A percentile compares a stretch with the other conserved stretches of the same genome.
phyloP scores from a whole-genome alignment of 2,113 vertebrate genomes.

The Gavialis gangeticus region DNA sequence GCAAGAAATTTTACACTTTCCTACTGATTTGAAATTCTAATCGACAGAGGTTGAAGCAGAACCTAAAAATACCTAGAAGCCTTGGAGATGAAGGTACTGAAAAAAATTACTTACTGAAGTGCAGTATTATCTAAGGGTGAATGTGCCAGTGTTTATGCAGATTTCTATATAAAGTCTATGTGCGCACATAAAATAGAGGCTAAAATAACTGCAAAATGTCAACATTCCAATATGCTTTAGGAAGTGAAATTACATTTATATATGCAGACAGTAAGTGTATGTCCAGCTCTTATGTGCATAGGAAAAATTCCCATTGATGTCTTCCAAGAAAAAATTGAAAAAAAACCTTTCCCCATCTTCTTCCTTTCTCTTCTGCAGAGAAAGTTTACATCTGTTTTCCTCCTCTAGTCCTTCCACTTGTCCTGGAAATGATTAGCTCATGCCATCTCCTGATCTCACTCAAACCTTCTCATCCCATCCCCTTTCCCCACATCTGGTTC shows the following conservation, averaged over 20 bases:
- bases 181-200: not conserved
- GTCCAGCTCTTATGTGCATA: not conserved
- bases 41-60: slow-evolving; percentile 27
- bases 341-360: no score
- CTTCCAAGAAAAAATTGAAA: no score
- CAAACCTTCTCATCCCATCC: no score
- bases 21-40: slow-evolving; percentile 62
- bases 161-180: not conserved
- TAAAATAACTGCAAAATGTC: not conserved
- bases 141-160: not conserved
- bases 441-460: no score
- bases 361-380: no score
- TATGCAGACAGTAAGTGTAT: no score
- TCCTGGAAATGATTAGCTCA: no score
- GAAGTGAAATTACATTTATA: not conserved
- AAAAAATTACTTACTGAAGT: not conserved
- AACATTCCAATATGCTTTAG: not conserved
- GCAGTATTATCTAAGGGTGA: not conserved
- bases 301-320: not conserved
- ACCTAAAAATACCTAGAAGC: slow-evolving; percentile 39
- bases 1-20: slow-evolving; percentile 26
- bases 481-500: no score
- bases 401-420: no score
- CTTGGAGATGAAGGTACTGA: not conserved
- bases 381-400: no score